Base-by-base conservation (phyloP, 2,797 vertebrate species). In the Danio aesculapii region DNA sequence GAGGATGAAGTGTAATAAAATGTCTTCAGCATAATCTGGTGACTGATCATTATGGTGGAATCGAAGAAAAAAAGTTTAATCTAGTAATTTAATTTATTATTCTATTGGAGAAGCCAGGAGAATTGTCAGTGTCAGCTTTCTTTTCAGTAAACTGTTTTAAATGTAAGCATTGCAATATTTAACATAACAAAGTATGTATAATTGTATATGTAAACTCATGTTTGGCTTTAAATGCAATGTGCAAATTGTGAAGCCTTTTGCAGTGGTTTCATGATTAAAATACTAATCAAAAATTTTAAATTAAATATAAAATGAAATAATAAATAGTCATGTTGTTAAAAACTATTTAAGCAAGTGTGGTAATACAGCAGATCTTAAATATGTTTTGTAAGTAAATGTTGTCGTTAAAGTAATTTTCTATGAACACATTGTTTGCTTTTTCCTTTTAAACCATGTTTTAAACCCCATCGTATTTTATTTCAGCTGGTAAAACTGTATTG, bases 11-110 rank as follows among this genome's bases (percentile, higher is more conserved):
- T 30, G 58, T 8, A 47, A 64, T 64, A 52, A 67, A 81, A 58
- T 61, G 12, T 46, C 41, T 82, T 67, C 6, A 70, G 19, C 7
- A 75, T 30, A 82, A 44, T 83, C 57, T 14, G 64, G 16, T 63
- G 66, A 55, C 53, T 67, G 17, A 64, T 76, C 61, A 41, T 75
- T 58, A 21, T 41, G 49, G n/a, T 58, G 46, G 41, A 52, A 58
- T 53, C 11, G 4, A 59, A 21, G 8, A 43, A 39, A 30, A 59
- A 74, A 8, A 13, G 71, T 62, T 72, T 17, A 63, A 55, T 71
- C 68, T 53, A 4, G 19, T 55, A 46, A 41, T 78, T 77, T 39
- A 8, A n/a, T 71, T 55, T 16, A n/a, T n/a, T 43, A 62, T 44
- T 63, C 39, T 21, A 4, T 8, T 11, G 8, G 9, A 8, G 2